A percentile compares a stretch with the other conserved stretches of the same genome.
phyloP scores from a whole-genome alignment of 2,113 vertebrate genomes.

The Aegithalos caudatus region DNA sequence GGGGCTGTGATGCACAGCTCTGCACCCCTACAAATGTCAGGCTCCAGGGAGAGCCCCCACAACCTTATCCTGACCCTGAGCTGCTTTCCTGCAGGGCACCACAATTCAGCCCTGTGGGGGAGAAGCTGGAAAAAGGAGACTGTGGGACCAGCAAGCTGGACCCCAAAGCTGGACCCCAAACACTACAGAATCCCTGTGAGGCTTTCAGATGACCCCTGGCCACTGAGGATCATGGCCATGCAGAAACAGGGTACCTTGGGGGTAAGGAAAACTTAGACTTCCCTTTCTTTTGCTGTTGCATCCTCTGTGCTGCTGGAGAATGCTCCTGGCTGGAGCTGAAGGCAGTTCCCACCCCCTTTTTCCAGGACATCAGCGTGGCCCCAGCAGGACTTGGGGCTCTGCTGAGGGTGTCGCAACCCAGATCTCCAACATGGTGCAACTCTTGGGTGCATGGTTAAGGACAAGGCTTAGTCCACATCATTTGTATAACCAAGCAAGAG shows the following conservation, averaged over 20 bases:
- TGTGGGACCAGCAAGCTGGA: neutral
- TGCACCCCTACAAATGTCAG: neutral
- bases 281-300: neutral
- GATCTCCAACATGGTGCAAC: accelerated
- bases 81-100: neutral
- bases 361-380: neutral
- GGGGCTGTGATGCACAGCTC: neutral
- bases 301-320: neutral
- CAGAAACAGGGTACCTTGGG: neutral
- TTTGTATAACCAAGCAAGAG: neutral
- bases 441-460: neutral
- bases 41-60: neutral
- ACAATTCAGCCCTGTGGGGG: neutral
- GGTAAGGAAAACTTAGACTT: neutral
- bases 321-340: neutral
- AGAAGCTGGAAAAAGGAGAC: neutral
- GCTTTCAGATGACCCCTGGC: neutral
- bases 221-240: accelerated
- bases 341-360: neutral
- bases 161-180: neutral
- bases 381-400: neutral
- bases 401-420: neutral
- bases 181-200: accelerated
- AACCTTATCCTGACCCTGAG: neutral
- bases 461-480: neutral